phyloP scores from a whole-genome alignment of 2,113 vertebrate genomes.

The Brienomyrus longianalis region DNA sequence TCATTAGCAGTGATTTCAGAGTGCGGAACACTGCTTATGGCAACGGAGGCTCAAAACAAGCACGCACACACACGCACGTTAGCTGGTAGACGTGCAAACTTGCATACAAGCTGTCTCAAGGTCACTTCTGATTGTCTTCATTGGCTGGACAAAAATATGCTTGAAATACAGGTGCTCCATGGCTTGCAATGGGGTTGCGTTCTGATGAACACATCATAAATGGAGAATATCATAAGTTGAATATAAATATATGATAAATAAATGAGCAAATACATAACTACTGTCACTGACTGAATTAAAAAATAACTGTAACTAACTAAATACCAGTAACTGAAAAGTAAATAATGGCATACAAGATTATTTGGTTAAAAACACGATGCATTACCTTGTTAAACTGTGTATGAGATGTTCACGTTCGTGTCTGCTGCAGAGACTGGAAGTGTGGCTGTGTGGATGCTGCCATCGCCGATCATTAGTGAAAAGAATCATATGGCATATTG shows the following conservation, averaged over 20 bases:
- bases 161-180: background rate
- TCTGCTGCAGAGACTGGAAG: background rate
- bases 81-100: background rate
- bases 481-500: background rate
- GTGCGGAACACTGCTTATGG: background rate
- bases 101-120: background rate
- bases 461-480: background rate
- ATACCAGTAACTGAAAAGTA: background rate
- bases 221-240: background rate
- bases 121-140: background rate
- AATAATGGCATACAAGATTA: background rate
- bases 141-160: background rate
- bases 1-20: conserved; percentile 5
- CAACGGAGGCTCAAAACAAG: background rate
- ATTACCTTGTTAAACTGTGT: background rate
- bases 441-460: background rate
- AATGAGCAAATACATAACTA: background rate
- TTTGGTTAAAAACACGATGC: background rate
- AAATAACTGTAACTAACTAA: background rate
- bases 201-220: background rate
- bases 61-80: background rate
- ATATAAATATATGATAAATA: background rate
- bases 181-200: background rate
- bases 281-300: background rate
- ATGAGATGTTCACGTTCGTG: background rate